phyloP scores from a whole-genome alignment of 2,113 vertebrate species.

The Poicephalus gulielmi region DNA sequence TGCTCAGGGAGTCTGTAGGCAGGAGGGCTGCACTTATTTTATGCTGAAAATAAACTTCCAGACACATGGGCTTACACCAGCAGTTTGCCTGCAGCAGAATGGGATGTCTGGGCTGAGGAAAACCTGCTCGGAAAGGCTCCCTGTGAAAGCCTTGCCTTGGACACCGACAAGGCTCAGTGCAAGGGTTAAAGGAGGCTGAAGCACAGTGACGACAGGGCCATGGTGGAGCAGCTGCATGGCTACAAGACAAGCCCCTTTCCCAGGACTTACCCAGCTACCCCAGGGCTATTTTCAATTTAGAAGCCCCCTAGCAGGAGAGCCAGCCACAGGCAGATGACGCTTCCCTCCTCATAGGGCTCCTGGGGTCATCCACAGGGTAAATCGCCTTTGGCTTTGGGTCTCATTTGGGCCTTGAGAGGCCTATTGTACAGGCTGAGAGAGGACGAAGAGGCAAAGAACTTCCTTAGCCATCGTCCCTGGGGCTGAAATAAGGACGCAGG shows the following conservation, averaged over 20 bases:
- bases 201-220: not conserved
- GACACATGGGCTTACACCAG: not conserved
- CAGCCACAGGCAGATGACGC: not conserved
- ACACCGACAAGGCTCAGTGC: not conserved
- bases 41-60: not conserved
- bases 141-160: not conserved
- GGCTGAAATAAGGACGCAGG: not conserved
- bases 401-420: not conserved
- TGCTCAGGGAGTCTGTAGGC: not conserved
- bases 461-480: accelerated
- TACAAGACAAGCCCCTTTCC: not conserved
- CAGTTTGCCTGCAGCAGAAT: not conserved
- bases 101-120: not conserved
- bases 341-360: not conserved
- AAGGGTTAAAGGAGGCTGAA: not conserved
- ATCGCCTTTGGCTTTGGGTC: not conserved
- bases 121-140: not conserved
- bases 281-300: not conserved
- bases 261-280: not conserved
- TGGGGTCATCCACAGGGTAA: not conserved
- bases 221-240: not conserved
- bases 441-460: not conserved
- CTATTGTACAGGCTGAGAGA: not conserved
- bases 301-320: not conserved
- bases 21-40: not conserved